A percentile compares a stretch with the other conserved stretches of the same genome.
These are phyloP conservation scores for Plecturocebus donacophilus DNA, from an alignment of 2,113 vertebrate species.

Conservation along the genomic window DNA sequence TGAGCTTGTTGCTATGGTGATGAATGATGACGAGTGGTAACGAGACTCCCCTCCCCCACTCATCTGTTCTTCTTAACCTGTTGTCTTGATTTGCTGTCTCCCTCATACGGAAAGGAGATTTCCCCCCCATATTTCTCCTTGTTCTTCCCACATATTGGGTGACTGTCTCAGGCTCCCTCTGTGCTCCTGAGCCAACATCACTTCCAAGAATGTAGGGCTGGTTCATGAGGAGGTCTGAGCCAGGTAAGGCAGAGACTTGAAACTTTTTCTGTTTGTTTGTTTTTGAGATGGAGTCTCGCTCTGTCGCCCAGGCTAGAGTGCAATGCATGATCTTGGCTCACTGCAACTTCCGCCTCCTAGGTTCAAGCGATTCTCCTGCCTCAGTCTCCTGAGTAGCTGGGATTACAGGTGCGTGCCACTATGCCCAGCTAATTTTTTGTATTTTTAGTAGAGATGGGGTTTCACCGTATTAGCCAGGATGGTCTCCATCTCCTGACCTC, in stretches of 20 bases:
- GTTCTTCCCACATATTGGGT: conserved; percentile 12
- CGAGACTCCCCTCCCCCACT: conserved; percentile 22
- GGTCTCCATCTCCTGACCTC: no score
- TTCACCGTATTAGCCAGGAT: no score
- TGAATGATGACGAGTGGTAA: conserved; percentile 54
- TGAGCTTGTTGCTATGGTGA: conserved; percentile 82
- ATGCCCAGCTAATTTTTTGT: no score
- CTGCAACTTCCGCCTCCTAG: no score
- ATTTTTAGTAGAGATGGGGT: no score
- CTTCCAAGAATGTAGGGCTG: neutral
- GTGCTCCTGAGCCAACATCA: neutral
- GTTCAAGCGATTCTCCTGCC: no score
- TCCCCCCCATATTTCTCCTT: neutral
- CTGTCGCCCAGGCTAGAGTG: no score
- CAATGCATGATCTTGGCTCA: no score
- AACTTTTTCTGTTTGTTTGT: neutral
- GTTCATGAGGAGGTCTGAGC: neutral
- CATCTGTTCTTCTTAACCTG: conserved; percentile 70
- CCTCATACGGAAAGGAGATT: neutral
- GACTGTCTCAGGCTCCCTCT: neutral
- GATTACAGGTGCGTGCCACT: no score
- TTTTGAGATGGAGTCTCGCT: no score
- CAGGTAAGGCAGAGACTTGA: neutral
- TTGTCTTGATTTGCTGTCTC: conserved; percentile 20
- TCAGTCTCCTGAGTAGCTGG: no score